Conservation (phyloP, 2,113 vertebrate species). For the Gnathonemus echidnorhynchus region DNA sequence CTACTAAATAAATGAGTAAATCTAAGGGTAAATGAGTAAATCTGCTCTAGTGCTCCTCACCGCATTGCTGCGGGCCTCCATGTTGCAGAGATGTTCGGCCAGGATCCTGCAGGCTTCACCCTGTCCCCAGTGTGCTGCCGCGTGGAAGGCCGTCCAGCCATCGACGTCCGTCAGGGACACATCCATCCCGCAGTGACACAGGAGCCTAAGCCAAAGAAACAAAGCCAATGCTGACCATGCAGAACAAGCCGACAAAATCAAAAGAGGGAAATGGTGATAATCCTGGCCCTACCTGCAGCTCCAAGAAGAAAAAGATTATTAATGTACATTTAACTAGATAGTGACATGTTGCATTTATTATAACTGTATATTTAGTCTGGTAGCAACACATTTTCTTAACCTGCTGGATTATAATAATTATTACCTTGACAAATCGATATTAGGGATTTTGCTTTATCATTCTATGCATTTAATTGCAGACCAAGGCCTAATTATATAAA, state of each 20-base stretch:
- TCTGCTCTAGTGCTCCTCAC: constrained; percentile 54
- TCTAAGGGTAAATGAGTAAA: neutral
- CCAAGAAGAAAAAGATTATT: neutral
- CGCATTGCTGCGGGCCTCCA: constrained; percentile 83
- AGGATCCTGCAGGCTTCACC: constrained; percentile 80
- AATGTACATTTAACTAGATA: no score
- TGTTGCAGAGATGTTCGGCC: constrained; percentile 83
- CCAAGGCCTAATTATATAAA: no score
- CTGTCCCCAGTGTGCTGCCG: constrained; percentile 88
- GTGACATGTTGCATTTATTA: no score
- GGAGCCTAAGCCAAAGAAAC: constrained; percentile 55
- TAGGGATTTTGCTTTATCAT: no score
- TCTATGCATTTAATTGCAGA: no score
- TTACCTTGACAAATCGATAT: no score
- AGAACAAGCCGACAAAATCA: neutral
- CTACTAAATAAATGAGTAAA: neutral
- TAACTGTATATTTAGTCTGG: no score
- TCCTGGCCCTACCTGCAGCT: neutral
- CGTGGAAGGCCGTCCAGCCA: constrained; percentile 89
- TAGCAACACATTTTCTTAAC: no score
- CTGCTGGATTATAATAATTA: no score
- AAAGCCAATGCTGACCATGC: neutral
- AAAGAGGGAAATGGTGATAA: neutral
- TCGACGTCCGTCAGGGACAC: constrained; percentile 77
- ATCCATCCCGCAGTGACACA: constrained; percentile 85